Evolutionary conservation across 2,888 invertebrate species (phyloP), one percentile per base, ranked within the genome.

Genomic region (Cenopis cana): DNA sequence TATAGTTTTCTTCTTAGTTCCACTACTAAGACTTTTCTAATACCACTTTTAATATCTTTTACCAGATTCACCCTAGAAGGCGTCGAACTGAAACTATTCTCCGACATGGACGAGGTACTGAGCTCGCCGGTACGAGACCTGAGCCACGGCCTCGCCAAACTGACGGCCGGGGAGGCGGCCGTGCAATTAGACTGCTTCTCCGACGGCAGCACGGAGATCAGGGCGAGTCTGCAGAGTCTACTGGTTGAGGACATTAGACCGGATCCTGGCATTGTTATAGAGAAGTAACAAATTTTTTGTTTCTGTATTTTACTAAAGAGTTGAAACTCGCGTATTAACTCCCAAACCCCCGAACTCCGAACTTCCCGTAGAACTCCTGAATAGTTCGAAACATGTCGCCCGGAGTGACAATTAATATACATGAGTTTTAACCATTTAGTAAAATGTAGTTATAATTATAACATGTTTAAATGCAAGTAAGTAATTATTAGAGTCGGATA

Each of bases 41-140:
- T n/a, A n/a, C n/a, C n/a, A n/a, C n/a, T n/a, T 36, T n/a, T 18
- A 14, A 18, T 29, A 0, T 36, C 0, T 38, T 29, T 59, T 74
- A 74, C 1, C 78, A 95, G 95, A 76, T 94, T 96, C 69, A 93
- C 94, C 0, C 85, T 97, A 33, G 97, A 97, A 75, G 96, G 96
- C 38, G 77, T 96, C n/a, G 95, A 95, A 76, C 78, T 97, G 1
- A 95, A 95, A 76, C 88, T 97, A 0, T 97, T 96, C 85, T 95
- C 95, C 20, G 97, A 97, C 81, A 95, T 95, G 76, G 96, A 96
- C 69, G 97, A 97, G 85, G 93, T 96, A 0, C 85, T 97, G 9
- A 96, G 96, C 81, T 96, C 96, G 0, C 96, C 97, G 0, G 96
- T 96, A 0, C 91, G 96, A 4, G 96, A 96, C 80, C 79, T 95